Evolutionary conservation across 2,888 invertebrate species (phyloP).

Genomic region (Cephus sareptanus): DNA sequence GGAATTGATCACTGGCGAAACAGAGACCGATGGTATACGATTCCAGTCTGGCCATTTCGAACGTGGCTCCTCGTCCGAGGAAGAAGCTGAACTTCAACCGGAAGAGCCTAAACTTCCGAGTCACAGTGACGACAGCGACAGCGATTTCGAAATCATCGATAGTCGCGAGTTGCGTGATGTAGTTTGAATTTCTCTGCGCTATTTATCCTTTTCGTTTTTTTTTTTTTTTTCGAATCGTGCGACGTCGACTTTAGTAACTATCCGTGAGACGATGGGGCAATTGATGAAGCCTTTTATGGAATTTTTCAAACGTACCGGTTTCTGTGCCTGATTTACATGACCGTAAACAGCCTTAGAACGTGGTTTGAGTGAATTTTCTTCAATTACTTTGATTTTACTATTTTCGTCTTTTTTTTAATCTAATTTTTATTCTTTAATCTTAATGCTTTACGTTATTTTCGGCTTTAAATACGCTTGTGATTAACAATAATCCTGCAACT

Average conservation of each 20-base stretch:
- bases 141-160: slow-evolving; percentile 63
- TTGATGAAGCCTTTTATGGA: not conserved
- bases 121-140: slow-evolving; percentile 57
- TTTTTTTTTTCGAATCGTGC: not conserved
- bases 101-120: slow-evolving; percentile 42
- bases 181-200: not conserved
- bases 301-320: not conserved
- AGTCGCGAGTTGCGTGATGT: slow-evolving; percentile 37
- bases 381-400: not conserved
- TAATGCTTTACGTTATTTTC: not conserved
- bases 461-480: not conserved
- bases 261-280: not conserved
- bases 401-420: not conserved
- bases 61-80: slow-evolving; percentile 57
- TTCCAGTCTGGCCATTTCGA: slow-evolving; percentile 61
- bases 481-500: not conserved
- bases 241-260: not conserved
- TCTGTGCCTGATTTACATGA: not conserved
- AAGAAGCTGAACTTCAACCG: slow-evolving; percentile 52
- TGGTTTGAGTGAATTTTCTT: not conserved
- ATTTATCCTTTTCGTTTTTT: slow-evolving; percentile 3
- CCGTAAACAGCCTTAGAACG: not conserved
- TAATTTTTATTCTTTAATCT: not conserved
- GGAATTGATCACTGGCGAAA: slow-evolving; percentile 55
- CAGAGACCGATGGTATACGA: slow-evolving; percentile 53